Conservation (phyloP, 2,797 vertebrate genomes). For the Enteromius mattozi region DNA sequence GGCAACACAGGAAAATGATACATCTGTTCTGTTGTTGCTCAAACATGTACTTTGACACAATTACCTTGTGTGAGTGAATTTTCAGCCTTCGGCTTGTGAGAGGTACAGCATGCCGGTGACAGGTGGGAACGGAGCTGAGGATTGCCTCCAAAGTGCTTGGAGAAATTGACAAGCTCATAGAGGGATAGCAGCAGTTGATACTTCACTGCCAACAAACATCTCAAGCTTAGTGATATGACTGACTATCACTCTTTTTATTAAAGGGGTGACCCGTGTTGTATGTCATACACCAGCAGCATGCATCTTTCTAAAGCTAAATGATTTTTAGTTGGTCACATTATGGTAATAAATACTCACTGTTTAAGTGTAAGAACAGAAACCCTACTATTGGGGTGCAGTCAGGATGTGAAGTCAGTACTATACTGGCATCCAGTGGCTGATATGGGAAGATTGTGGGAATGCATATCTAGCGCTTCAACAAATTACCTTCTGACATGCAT, state of each 20-base stretch:
- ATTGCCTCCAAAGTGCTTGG: slow-evolving; percentile 40
- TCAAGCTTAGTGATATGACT: slow-evolving; percentile 14
- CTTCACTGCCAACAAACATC: slow-evolving; percentile 25
- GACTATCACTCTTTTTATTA: slow-evolving; percentile 1
- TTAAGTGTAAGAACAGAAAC: not conserved
- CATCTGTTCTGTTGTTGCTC: slow-evolving; percentile 39
- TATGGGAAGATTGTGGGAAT: slow-evolving; percentile 37
- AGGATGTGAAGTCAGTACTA: slow-evolving; percentile 26
- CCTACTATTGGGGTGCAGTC: not conserved
- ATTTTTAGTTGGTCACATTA: slow-evolving; percentile 12
- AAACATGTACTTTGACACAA: slow-evolving; percentile 53
- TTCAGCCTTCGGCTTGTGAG: slow-evolving; percentile 36
- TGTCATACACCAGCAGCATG: not conserved
- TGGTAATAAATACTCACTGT: not conserved
- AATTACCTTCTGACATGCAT: slow-evolving; percentile 10
- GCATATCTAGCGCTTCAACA: not conserved
- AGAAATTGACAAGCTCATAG: slow-evolving; percentile 31
- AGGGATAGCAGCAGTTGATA: slow-evolving; percentile 15
- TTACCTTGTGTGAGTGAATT: slow-evolving; percentile 46
- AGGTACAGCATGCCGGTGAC: slow-evolving; percentile 12
- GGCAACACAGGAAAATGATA: slow-evolving; percentile 43
- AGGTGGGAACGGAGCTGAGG: slow-evolving; percentile 32
- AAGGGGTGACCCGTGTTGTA: slow-evolving; percentile 4
- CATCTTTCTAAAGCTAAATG: not conserved
- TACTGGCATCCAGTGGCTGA: slow-evolving; percentile 58